Base-by-base conservation (phyloP, 2,113 vertebrate species). In the Syngnathus typhle region DNA sequence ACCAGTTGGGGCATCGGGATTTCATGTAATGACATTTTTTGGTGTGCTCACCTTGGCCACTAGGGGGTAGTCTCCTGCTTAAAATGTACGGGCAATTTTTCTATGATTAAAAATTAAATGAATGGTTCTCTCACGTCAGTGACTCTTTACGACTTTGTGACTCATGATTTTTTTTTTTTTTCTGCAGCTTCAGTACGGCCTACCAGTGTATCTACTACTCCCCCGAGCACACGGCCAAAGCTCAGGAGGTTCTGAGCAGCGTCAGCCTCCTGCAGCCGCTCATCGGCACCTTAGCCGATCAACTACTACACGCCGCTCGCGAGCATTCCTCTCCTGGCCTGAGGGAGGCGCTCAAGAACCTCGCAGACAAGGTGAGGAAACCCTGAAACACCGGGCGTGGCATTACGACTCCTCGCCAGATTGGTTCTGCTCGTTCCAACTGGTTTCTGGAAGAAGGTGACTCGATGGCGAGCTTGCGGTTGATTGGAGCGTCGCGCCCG, bases 131-230 rank as follows among this genome's bases (percentile, higher is more conserved):
- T 75, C 71, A 56, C 79, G 70, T 79, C 73, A 76, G 49, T 82
- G 79, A 78, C 75, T 78, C 82, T 79, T 66, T n/a, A 65, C 83
- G 84, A 84, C 72, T 54, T 54, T 11, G 21, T 64, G 74, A 58
- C 87, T 86, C 74, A 75, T 71, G 85, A 86, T 71, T 3, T 16
- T 7, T 68, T 49, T 39, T 68, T 51, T 10, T 6, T 10, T 32
- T 5, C 60, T 55, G 51, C 82, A 91, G 90, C 82, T 93, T 85
- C 91, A 99, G 95, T 87, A 96, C 95, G 54, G 93, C 94, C 32
- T 99, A 96, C 89, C 97, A 98, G 87, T 98, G 94, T 85, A 99
- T 99, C 92, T 99, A 99, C 91, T 99, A 98, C 89, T 95, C 97
- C 83, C 96, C 97, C 66, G 95, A 98, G 91, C 94, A 96, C 89